Base-by-base conservation (phyloP, 1,140 invertebrate species). In the Pissodes strobi region DNA sequence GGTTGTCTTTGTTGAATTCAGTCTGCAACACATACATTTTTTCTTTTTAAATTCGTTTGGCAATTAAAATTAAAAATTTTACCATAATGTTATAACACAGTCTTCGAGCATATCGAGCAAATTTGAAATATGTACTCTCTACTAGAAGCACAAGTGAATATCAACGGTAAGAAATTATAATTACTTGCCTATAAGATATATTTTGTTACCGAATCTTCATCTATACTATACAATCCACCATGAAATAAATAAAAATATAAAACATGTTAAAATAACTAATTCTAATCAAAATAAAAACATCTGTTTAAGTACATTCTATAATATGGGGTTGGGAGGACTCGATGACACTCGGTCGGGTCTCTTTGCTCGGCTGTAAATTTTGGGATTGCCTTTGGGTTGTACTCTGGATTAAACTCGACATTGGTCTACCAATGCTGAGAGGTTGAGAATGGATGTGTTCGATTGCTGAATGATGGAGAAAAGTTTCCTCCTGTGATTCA, bases 281-380 rank as follows among this genome's bases (percentile, higher is more conserved):
- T 27, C 25, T 27, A 5, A 27, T 27, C 3, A 27, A 3, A 27
- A 66, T n/a, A n/a, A n/a, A n/a, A n/a, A n/a, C n/a, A n/a, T n/a
- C n/a, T n/a, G n/a, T 73, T 86, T 91, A 93, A 79, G 90, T 92
- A 81, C 91, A 93, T 81, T 92, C 90, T 70, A 93, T 92, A 69
- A 92, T 91, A 80, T 92, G 90, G 22, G 90, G 90, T 76, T 92
- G 90, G 68, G 85, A 91, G 37, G 89, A 90, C 79, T 92, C 90
- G 77, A 93, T 93, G 49, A 92, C 90, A 70, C 86, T 90, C 25
- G 90, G 89, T 30, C 90, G 81, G 23, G 86, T 85, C 72, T 90
- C 89, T 64, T 85, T 85, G 27, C 83, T 68, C 66, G 82, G 79
- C 25, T 70, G 69, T 13, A 66, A 58, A 3, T 10, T 23, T 22